Base-by-base conservation (phyloP, 2,797 vertebrate genomes). In the Neopelma chrysocephalum region DNA sequence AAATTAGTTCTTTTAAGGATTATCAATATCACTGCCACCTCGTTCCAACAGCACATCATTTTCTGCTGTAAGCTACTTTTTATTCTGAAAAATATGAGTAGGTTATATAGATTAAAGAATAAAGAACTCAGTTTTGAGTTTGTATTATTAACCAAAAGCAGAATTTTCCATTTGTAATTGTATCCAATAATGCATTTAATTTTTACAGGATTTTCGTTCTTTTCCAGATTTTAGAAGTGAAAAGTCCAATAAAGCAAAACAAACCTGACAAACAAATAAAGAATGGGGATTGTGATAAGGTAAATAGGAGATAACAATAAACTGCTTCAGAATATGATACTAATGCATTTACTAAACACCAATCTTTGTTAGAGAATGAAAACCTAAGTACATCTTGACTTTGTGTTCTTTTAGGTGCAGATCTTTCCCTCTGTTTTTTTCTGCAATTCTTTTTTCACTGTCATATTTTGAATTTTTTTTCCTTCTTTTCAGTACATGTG, bases 271-370 rank as follows among this genome's bases (percentile, higher is more conserved):
- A 99, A 97, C 99, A 98, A 97, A 98, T 98, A 87, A 99, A 98
- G 96, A 99, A 98, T 91, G 97, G 98, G 40, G 99, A 99, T 93
- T 99, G 98, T 98, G 99, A 99, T 97, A 99, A 99, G 99, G 99
- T 99, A 98, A 96, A 96, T 93, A 32, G 51, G 18, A 73, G 16
- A 26, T 68, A 72, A 32, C 34, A 82, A 43, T 60, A 70, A 90
- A 43, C 6, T 47, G 26, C 51, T 31, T 36, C 50, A 77, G 27
- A 60, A 34, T 45, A 27, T 23, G 19, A 26, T 50, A 27, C 13
- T 58, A 43, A 47, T 47, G 9, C n/a, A 9, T 42, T 83, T 58
- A 58, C 38, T 42, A 29, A 66, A 82, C 23, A 38, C 5, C 26
- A 62, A 2, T 8, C 4, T 64, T 89, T n/a, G 15, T 68, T 89